Base-by-base conservation (phyloP, 1,140 invertebrate species). In the Oedothorax gibbosus region DNA sequence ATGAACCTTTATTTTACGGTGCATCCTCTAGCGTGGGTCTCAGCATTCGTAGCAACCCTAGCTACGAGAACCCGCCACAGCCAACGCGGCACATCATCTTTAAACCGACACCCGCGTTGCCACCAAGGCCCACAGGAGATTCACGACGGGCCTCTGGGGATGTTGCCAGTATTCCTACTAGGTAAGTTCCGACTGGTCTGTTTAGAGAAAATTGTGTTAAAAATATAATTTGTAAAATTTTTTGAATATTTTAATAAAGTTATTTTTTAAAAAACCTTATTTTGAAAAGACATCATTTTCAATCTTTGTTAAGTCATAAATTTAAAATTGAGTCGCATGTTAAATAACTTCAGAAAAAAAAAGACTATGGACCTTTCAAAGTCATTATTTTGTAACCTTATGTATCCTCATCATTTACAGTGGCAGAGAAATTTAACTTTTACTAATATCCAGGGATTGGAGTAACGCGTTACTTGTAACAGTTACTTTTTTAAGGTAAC, bases 1-100 rank as follows among this genome's bases (percentile, higher is more conserved):
- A 86, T 66, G 85, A 86, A 57, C 85, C 85, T 12, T 62, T 86
- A 15, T 86, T 86, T 81, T 80, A 60, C 66, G 21, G 66, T 53
- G n/a, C 81, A 15, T 35, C 50, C 51, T 35, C 81, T 35, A 77
- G 12, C 18, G 7, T 86, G 1, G 12, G 71, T 7, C 21, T 75
- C 51, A 53, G 85, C 66, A 64, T 86, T 10, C 35, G 85, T 15
- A 35, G 35, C 35, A 86, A 79, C 51, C 77, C 85, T 10, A 86
- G 66, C 18, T 86, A 86, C 68, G 85, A 86, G 60, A 86, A 86
- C 73, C 76, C 77, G 7, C 77, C 85, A 14, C 50, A 64, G 56
- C 81, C 81, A 50, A 53, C 49, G 20, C 18, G 73, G 11, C 64
- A 73, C 18, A 62, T 77, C 53, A 18, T 73, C 9, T 78, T 50